Conservation (phyloP, 2,888 invertebrate genomes). For the Spicauda simplicius region DNA sequence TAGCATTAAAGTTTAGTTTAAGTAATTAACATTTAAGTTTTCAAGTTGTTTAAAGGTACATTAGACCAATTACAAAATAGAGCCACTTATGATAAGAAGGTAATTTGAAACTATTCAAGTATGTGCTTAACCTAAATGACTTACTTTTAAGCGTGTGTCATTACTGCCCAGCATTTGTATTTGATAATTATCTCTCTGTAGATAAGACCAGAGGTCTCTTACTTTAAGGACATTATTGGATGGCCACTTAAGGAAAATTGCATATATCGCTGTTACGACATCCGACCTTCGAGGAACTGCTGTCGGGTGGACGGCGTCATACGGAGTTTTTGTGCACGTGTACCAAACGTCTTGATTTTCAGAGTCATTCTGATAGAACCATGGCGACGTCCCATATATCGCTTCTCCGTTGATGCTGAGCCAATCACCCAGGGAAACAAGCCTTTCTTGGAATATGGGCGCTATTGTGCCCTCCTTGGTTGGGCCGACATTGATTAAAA, state of each 20-base stretch:
- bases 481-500: slow-evolving; percentile 95
- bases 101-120: not conserved
- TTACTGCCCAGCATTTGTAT: slow-evolving; percentile 61
- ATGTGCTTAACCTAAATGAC: slow-evolving; percentile 45
- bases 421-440: slow-evolving; percentile 92
- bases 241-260: slow-evolving; percentile 90
- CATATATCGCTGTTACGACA: slow-evolving; percentile 83
- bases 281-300: slow-evolving; percentile 49
- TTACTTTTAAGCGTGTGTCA: slow-evolving; percentile 55
- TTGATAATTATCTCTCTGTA: slow-evolving; percentile 55
- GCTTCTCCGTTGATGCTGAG: slow-evolving; percentile 93
- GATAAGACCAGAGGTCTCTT: slow-evolving; percentile 52
- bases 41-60: not conserved
- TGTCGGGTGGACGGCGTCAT: slow-evolving; percentile 55
- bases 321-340: slow-evolving; percentile 67
- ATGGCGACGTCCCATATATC: slow-evolving; percentile 91
- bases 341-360: slow-evolving; percentile 90
- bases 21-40: too few species aligned
- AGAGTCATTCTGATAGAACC: slow-evolving; percentile 93
- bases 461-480: slow-evolving; percentile 94
- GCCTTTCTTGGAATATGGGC: slow-evolving; percentile 94
- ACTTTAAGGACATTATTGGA: slow-evolving; percentile 74
- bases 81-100: too few species aligned
- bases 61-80: not conserved
- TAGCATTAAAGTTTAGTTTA: too few species aligned